Base-by-base conservation (phyloP, 92 coral and sea anemone species). In the Desmophyllum pertusum region DNA sequence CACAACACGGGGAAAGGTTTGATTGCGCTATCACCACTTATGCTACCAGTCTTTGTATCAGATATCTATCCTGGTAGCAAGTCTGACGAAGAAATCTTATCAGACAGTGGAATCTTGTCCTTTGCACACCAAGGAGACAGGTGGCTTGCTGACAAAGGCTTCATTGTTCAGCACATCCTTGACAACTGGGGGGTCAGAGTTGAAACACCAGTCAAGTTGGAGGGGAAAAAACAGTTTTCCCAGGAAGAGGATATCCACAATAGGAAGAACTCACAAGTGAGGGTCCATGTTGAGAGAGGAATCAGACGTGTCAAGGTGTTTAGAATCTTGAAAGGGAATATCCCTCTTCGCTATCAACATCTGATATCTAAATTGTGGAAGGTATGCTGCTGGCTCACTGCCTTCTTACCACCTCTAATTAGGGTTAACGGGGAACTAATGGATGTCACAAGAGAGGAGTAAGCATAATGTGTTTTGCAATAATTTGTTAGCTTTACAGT, bases 111-210 rank as follows among this genome's bases (percentile, higher is more conserved):
- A 10, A 86, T 72, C 77, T n/a, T 71, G 62, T 72, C 38, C 73
- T 2, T 71, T 55, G 50, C 33, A 84, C 71, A 70, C 70, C 78
- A 73, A 83, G 89, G 91, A 11, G 88, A 88, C 79, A 77, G 84
- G 48, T 76, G 91, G 87, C 77, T n/a, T 87, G 91, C 92, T 66
- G 93, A 85, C 77, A 89, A 89, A 67, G 93, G 91, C 27, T 87
- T 86, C 57, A 55, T 90, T 52, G 83, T 90, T 50, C 86, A 90
- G 70, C 93, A 90, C 42, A 90, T 90, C 69, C 91, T 90, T 33
- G 93, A 90, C 69, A 72, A 69, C n/a, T 62, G 40, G 46, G 81
- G 73, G 25, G 86, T 90, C 29, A 90, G 57, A 36, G 84, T 89
- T n/a, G 93, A 89, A 10, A 89, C 90, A 11, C 90, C 93, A 80